Percentiles rank a stretch among this genome's conserved stretches.
These are phyloP conservation scores for Fragum fragum DNA, from an alignment of 2,888 invertebrate genomes.

Conservation along the genomic window DNA sequence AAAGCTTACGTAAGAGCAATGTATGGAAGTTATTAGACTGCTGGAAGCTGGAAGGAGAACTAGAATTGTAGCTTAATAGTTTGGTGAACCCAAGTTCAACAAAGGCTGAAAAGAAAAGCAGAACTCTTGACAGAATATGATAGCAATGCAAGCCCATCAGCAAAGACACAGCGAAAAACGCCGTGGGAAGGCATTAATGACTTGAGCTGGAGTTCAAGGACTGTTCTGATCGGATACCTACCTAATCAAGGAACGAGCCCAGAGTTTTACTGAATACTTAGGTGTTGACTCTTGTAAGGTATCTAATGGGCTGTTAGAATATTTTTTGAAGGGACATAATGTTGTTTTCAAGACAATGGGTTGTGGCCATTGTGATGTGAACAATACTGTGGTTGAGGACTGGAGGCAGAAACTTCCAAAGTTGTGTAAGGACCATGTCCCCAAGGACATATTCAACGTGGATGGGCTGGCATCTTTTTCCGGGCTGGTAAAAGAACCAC, in stretches of 20 bases:
- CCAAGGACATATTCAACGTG: constrained; percentile 50
- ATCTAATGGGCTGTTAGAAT: constrained; percentile 34
- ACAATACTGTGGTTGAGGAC: constrained; percentile 14
- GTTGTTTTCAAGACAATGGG: constrained; percentile 33
- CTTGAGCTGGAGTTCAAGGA: constrained; percentile 31
- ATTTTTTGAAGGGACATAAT: constrained; percentile 34
- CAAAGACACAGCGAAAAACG: constrained; percentile 14
- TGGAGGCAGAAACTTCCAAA: constrained; percentile 41
- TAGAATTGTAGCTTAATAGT: too few relatives aligned
- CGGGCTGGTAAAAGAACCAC: constrained; percentile 38
- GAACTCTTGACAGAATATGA: background rate
- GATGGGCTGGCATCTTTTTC: constrained; percentile 41
- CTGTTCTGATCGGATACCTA: constrained; percentile 15
- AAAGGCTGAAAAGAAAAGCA: background rate
- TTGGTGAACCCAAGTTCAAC: too few relatives aligned
- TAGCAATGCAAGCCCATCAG: background rate
- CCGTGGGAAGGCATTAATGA: constrained; percentile 33
- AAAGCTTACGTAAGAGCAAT: too few relatives aligned
- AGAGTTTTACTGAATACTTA: constrained; percentile 27
- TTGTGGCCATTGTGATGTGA: constrained; percentile 39
- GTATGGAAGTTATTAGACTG: too few relatives aligned
- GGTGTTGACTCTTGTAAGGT: constrained; percentile 15
- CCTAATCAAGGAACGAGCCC: constrained; percentile 32
- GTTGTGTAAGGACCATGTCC: constrained; percentile 31
- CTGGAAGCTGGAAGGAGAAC: too few relatives aligned